These are phyloP conservation scores for Athene noctua DNA, from an alignment of 2,113 vertebrate genomes.

Conservation along the genomic window DNA sequence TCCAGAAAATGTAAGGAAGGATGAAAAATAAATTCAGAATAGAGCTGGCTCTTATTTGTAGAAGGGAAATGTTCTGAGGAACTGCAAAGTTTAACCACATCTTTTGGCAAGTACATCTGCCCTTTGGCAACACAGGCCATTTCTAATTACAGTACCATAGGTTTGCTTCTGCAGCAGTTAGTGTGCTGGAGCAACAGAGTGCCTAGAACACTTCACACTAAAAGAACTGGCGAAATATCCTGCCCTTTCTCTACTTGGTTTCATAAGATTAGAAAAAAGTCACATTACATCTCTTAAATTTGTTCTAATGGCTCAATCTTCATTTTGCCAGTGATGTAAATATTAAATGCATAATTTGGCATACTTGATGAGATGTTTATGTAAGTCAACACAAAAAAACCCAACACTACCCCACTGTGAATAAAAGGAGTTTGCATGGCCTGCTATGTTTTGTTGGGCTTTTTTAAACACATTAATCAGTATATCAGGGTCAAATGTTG, in stretches of 20 bases:
- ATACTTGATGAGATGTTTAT: neutral
- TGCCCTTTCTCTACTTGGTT: neutral
- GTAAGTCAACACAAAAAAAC: neutral
- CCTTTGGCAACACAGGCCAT: neutral
- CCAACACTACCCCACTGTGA: neutral
- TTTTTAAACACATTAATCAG: neutral
- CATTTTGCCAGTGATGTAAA: neutral
- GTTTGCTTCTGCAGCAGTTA: neutral
- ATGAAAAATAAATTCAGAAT: neutral
- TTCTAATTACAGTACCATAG: neutral
- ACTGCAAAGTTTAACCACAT: neutral
- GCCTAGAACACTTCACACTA: neutral
- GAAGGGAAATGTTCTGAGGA: neutral
- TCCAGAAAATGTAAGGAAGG: neutral
- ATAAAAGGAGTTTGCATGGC: neutral
- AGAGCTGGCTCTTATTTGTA: neutral
- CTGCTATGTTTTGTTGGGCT: neutral
- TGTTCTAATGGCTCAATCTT: neutral
- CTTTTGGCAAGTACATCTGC: neutral
- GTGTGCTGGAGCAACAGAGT: neutral
- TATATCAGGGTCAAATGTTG: neutral
- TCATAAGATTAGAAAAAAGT: neutral
- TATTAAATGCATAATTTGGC: neutral
- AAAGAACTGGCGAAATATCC: neutral
- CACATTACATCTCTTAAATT: neutral